Percentiles rank a stretch among this genome's conserved stretches.
Conservation (phyloP, 1,140 invertebrate species). For the Drosophila serrata region DNA sequence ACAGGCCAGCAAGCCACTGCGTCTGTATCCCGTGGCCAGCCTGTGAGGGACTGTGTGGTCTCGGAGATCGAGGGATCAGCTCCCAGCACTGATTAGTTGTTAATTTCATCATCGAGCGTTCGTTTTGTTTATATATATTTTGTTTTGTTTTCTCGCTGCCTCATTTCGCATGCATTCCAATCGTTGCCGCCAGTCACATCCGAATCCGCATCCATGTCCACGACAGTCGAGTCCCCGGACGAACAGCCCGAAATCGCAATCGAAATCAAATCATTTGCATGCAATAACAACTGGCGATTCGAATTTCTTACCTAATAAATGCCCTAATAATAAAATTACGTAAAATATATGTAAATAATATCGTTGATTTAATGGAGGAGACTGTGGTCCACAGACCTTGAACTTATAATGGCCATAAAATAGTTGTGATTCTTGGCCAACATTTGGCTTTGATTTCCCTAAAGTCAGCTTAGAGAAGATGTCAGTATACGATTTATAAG, state of each 20-base stretch:
- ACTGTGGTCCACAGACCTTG: slow-evolving; percentile 6
- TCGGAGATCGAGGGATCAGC: not conserved
- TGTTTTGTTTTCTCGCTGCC: slow-evolving; percentile 15
- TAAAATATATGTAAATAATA: slow-evolving; percentile 71
- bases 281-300: slow-evolving; percentile 33
- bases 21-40: slow-evolving; percentile 53
- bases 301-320: slow-evolving; percentile 77
- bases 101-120: slow-evolving; percentile 49
- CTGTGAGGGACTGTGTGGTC: slow-evolving; percentile 2
- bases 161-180: slow-evolving; percentile 51
- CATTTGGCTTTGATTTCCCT: not conserved
- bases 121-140: slow-evolving; percentile 12
- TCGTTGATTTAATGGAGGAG: slow-evolving; percentile 20
- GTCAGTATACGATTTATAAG: not conserved
- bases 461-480: not conserved
- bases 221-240: not conserved
- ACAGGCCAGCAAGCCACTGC: slow-evolving; percentile 46
- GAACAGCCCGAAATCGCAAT: slow-evolving; percentile 6
- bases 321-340: slow-evolving; percentile 45
- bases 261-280: slow-evolving; percentile 57
- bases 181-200: not conserved
- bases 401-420: not conserved
- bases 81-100: slow-evolving; percentile 81
- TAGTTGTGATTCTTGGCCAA: not conserved
- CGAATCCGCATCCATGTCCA: not conserved